Conservation (phyloP, 35 echinoderm and acorn worm genomes). For the Lytechinus variegatus region DNA sequence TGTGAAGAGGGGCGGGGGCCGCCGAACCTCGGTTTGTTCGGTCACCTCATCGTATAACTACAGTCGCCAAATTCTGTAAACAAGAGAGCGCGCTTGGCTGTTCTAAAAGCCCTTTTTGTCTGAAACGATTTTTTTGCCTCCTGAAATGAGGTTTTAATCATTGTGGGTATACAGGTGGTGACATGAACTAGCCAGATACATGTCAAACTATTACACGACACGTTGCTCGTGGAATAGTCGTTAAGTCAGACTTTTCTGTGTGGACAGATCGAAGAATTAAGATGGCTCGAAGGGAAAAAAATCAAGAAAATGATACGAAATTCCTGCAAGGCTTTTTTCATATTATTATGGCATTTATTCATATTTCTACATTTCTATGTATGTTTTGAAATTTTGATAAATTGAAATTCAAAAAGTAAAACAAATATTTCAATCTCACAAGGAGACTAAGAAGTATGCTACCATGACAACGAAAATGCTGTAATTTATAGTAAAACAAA, state of each 20-base stretch:
- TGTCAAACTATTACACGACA: not conserved
- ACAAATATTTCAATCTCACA: not conserved
- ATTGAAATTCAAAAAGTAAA: no score
- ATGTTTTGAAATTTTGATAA: no score
- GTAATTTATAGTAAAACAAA: not conserved
- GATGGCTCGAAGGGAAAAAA: not conserved
- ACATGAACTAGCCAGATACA: slow-evolving; percentile 29
- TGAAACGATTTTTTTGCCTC: not conserved
- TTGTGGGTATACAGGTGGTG: slow-evolving; percentile 19
- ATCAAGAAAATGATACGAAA: not conserved
- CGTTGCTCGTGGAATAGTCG: not conserved
- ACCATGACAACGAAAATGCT: not conserved
- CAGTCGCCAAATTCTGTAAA: not conserved
- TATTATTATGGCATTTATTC: no score
- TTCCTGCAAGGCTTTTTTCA: not conserved
- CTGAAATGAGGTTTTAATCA: slow-evolving; percentile 22
- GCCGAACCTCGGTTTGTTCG: not conserved
- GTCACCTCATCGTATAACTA: not conserved
- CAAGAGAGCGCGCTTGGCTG: slow-evolving; percentile 12
- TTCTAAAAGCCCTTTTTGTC: not conserved
- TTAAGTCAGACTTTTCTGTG: not conserved
- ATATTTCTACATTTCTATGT: no score
- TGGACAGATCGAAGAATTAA: not conserved
- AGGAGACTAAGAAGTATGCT: not conserved
- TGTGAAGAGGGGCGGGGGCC: not conserved